Evolutionary conservation across 2,888 invertebrate genomes (phyloP), one percentile per base, ranked within the genome.

Genomic region (Epirrhoe alternata): DNA sequence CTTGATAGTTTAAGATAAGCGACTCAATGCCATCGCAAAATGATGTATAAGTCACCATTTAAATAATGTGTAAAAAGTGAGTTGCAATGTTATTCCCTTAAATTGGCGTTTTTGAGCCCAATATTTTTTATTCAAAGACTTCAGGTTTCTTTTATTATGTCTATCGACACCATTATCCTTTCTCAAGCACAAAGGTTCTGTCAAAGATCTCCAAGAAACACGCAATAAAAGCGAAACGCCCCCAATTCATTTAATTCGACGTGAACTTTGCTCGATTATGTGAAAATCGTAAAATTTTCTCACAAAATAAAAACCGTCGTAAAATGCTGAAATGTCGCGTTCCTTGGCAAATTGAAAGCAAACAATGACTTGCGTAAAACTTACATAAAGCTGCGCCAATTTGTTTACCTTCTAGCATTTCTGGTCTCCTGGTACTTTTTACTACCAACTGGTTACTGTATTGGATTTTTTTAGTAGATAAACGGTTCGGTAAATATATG

Each of bases 291-390:
- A 68, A 68, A 68, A 53, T 30, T 42, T 47, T 38, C 59, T 30
- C 30, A 57, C 56, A 55, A 45, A 55, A 65, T 68, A 64, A 68
- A 68, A 64, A 38, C 55, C 31, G 24, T 42, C 56, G 60, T 63
- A 61, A 68, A 68, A 61, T n/a, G 33, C 45, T 24, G 55, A 17
- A 59, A 60, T 60, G 63, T 38, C 24, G 16, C 53, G 42, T 57
- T 57, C 61, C 64, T 53, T 33, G 55, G 42, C 52, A 68, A 68
- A 68, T 68, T 68, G 67, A 68, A 68, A 54, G 64, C 53, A 64
- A 68, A 64, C 60, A 64, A 61, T 61, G 56, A 61, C 67, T 61
- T 63, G 50, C 62, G 52, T 55, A 31, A 17, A 42, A 59, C 49
- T 38, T 38, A 58, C 56, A 45, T 47, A 57, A 31, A 47, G 45